Percentiles rank a stretch among this genome's conserved stretches.
Conservation (phyloP, 2,888 invertebrate species). For the Philopedon plagiatum region DNA sequence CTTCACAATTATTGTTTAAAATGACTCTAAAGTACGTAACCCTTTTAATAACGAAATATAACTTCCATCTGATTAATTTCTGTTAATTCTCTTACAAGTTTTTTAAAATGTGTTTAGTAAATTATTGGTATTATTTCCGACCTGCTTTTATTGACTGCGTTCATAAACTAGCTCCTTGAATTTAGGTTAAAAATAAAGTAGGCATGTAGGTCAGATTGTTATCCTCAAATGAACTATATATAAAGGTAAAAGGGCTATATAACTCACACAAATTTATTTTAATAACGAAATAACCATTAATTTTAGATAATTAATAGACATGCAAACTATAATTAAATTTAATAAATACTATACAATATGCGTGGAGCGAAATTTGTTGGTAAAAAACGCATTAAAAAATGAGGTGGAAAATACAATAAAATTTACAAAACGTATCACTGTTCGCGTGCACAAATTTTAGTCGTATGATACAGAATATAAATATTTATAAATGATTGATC, state of each 20-base stretch:
- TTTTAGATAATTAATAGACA: constrained; percentile 6
- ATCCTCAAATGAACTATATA: constrained; percentile 10
- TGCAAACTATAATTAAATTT: neutral
- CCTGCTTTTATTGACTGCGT: neutral
- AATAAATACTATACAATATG: neutral
- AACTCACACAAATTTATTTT: neutral
- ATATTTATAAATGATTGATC: too few species aligned
- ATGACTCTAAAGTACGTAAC: too few species aligned
- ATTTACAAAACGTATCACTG: too few species aligned
- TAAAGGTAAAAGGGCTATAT: neutral
- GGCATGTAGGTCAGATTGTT: constrained; percentile 8
- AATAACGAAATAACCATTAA: neutral
- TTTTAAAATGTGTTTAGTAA: neutral
- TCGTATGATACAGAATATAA: too few species aligned
- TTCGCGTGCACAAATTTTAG: too few species aligned
- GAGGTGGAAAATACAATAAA: too few species aligned
- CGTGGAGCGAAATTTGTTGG: neutral
- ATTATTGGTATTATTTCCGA: neutral
- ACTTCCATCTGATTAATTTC: too few species aligned
- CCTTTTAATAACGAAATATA: too few species aligned
- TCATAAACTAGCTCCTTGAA: neutral
- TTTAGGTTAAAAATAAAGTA: neutral
- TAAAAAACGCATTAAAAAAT: neutral
- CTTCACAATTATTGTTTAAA: too few species aligned
- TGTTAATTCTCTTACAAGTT: too few species aligned